A percentile compares a stretch with the other conserved stretches of the same genome.
phyloP scores from a whole-genome alignment of 2,113 vertebrate species.

The Paralichthys olivaceus region DNA sequence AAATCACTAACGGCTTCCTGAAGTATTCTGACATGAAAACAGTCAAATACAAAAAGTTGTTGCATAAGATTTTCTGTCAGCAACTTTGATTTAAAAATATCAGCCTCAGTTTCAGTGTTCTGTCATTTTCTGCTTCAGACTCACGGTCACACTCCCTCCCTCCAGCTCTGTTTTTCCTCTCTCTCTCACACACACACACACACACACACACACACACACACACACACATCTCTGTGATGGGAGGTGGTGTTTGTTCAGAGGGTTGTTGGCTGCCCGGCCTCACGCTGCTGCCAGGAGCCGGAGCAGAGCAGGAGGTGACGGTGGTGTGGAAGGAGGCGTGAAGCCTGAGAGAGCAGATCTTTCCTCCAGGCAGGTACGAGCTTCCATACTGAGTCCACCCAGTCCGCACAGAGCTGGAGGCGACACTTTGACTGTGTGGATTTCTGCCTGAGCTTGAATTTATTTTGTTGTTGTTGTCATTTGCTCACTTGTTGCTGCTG shows the following conservation, averaged over 20 bases:
- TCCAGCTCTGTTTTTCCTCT: background rate
- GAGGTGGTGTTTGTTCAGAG: constrained; percentile 64
- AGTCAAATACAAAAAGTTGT: background rate
- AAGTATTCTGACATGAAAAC: background rate
- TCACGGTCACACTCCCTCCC: background rate
- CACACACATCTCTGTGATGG: constrained; percentile 40
- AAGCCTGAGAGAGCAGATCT: constrained; percentile 27
- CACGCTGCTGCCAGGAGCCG: constrained; percentile 36
- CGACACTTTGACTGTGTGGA: background rate
- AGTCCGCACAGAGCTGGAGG: background rate
- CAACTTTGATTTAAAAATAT: constrained; percentile 19
- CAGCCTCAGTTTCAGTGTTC: constrained; percentile 18
- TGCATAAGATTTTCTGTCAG: background rate
- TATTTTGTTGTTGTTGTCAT: too few relatives aligned
- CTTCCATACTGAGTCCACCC: background rate
- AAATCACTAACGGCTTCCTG: too few relatives aligned
- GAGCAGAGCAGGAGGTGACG: constrained; percentile 50
- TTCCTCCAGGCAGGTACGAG: constrained; percentile 43
- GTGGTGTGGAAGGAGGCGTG: constrained; percentile 34
- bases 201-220: constrained; percentile 7
- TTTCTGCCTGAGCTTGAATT: background rate
- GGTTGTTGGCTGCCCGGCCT: constrained; percentile 41
- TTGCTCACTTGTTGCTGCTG: too few relatives aligned
- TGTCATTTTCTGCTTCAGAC: constrained; percentile 36
- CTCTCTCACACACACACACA: background rate